Evolutionary conservation across 2,888 invertebrate genomes (phyloP), one percentile per base, ranked within the genome.

Genomic region (Osmoderma eremita): DNA sequence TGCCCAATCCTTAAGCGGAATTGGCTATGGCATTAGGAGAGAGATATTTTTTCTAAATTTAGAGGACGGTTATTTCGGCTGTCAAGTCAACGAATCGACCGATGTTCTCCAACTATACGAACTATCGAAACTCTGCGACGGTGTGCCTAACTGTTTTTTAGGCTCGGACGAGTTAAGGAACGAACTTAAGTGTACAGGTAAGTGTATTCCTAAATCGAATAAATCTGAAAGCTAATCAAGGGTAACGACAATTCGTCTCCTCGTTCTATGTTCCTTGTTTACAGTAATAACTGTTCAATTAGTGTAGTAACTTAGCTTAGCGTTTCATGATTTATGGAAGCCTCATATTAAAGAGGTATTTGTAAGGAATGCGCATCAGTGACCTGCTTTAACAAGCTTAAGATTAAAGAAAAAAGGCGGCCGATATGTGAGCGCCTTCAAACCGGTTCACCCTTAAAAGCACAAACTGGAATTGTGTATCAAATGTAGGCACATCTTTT

Each of bases 61-160:
- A 85, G 96, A 96, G 88, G 95, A 96, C 88, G 96, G 96, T 82
- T 96, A 95, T 85, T 97, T 97, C 86, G 96, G 95, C 80, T 97
- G 96, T 86, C 96, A 97, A 88, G 94, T 96, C 79, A 97, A 97
- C 88, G 94, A 94, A 87, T 95, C 95, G 78, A 93, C 93, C 81
- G 95, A 95, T 85, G 92, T 96, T 82, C 88, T 97, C 83, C 96
- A 97, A 88, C 87, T 97, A 82, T 94, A 94, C 87, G 94, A 96
- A 88, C 86, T 97, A 83, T 95, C 95, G 76, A 94, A 93, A 87
- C 88, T 97, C 80, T 97, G 96, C 87, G 95, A 97, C 86, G 93
- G 93, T 78, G 88, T 88, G 78, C 90, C 91, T 77, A 93, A 97
- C 83, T 97, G 96, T 84, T 97, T 89, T 85, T 89, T 91, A 83